phyloP scores from a whole-genome alignment of 2,888 invertebrate species.

The Tolmerus cingulatus region DNA sequence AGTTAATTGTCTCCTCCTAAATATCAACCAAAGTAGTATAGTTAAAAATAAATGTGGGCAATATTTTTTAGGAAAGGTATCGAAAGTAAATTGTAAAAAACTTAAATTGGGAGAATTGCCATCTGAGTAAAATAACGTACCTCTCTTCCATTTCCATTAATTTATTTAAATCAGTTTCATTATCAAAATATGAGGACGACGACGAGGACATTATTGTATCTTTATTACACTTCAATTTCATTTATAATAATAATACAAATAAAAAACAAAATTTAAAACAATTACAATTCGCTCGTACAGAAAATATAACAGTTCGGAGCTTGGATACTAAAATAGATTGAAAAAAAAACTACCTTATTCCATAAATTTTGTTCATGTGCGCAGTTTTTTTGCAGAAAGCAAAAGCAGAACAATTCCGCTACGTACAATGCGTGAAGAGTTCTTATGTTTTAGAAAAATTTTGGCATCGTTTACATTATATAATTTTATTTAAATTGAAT shows the following conservation, averaged over 20 bases:
- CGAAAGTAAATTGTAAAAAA: neutral
- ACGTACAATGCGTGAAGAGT: neutral
- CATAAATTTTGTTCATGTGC: constrained; percentile 33
- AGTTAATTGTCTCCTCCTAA: too few species aligned
- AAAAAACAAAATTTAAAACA: constrained; percentile 35
- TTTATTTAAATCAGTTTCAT: constrained; percentile 41
- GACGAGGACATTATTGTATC: constrained; percentile 41
- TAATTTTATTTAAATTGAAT: neutral
- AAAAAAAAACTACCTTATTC: constrained; percentile 11
- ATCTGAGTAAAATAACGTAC: neutral
- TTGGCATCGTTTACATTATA: constrained; percentile 24
- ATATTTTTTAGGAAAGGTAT: neutral
- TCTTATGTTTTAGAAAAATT: neutral
- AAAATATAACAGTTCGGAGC: neutral
- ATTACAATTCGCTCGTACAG: constrained; percentile 24
- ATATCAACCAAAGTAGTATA: too few species aligned
- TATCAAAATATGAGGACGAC: constrained; percentile 41
- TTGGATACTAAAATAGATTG: neutral
- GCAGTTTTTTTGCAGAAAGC: neutral
- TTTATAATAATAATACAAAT: constrained; percentile 17
- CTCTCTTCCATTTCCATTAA: constrained; percentile 35
- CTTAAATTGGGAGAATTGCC: neutral
- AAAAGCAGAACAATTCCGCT: neutral
- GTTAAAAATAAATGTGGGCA: neutral
- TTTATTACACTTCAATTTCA: constrained; percentile 28